phyloP scores from a whole-genome alignment of 2,888 invertebrate species.

The Netelia fuscicornis region DNA sequence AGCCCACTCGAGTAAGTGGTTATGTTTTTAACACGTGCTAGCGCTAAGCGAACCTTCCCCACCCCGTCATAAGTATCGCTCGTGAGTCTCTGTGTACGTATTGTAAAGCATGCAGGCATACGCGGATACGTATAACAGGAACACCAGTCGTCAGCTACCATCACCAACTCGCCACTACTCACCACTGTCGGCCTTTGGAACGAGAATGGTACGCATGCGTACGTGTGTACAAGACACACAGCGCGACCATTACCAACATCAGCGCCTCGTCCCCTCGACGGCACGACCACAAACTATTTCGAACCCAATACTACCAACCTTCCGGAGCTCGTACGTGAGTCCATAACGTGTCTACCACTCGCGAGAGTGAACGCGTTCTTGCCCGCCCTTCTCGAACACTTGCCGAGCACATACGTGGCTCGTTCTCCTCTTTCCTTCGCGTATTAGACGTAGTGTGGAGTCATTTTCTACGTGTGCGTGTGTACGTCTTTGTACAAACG shows the following conservation, averaged over 20 bases:
- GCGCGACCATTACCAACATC: conserved; percentile 45
- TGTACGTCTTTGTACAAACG: neutral
- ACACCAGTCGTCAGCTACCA: conserved; percentile 54
- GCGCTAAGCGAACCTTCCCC: conserved; percentile 71
- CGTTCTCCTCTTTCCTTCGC: conserved; percentile 12
- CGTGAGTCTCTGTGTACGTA: conserved; percentile 12
- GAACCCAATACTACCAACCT: conserved; percentile 38
- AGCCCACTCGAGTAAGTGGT: conserved; percentile 81
- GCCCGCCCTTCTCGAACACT: conserved; percentile 59
- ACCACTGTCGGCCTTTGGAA: neutral
- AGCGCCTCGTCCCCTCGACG: conserved; percentile 19
- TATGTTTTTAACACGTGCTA: conserved; percentile 83
- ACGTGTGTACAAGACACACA: conserved; percentile 4
- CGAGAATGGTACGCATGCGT: neutral
- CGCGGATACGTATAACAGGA: conserved; percentile 24
- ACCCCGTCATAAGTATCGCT: conserved; percentile 19
- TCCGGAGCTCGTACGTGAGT: neutral
- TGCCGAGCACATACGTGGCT: conserved; percentile 41
- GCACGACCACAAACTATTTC: conserved; percentile 34
- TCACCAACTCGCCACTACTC: conserved; percentile 3
- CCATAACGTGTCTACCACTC: conserved; percentile 35
- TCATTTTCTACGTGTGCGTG: neutral
- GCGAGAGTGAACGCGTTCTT: conserved; percentile 36
- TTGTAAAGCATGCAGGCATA: conserved; percentile 21
- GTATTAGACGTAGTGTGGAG: neutral